Base-by-base conservation (phyloP, 2,113 vertebrate genomes). In the Leucopsar rothschildi region DNA sequence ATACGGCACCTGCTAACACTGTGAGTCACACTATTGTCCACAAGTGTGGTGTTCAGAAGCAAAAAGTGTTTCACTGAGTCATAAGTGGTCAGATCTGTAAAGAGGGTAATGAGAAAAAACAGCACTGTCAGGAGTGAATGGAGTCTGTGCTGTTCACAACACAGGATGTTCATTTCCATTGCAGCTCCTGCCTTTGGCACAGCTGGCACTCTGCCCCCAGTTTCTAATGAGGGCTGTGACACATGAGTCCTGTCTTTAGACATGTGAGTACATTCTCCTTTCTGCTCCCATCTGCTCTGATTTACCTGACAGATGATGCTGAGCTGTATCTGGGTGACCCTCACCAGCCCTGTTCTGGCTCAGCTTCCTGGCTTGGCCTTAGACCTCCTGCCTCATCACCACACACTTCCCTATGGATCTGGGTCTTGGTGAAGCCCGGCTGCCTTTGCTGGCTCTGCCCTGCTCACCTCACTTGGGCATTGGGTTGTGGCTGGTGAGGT, bases 21-120 rank as follows among this genome's bases (percentile, higher is more conserved):
- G 57, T 99, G 98, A 84, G 98, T 99, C 77, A 98, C 59, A 5
- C 98, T 98, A 19, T 98, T 98, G 93, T 99, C 98, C 56, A 97
- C 92, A 17, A 99, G 96, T 2, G 97, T 69, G 0, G 98, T 98
- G 92, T 98, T 98, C 81, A 97, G 94, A 25, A 99, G 97, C 85
- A 99, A 88, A 78, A 98, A 98, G 56, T 98, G 98, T 90, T 99
- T 99, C 64, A 98, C 98, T 18, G 98, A 98, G 72, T 99, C 98
- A 0, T 99, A 99, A 25, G 98, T 99, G 64, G 98, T 98, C 86
- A 99, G 98, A 96, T 99, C 98, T 98, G 88, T 44, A 57, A 90
- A 83, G 33, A 92, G 44, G 45, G 79, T 33, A 69, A 85, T 65
- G 47, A 96, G 53, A 56, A 64, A 37, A 94, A 84, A 6, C 24